Evolutionary conservation across 2,888 invertebrate genomes (phyloP).

Genomic region (Pachydiplax longipennis): DNA sequence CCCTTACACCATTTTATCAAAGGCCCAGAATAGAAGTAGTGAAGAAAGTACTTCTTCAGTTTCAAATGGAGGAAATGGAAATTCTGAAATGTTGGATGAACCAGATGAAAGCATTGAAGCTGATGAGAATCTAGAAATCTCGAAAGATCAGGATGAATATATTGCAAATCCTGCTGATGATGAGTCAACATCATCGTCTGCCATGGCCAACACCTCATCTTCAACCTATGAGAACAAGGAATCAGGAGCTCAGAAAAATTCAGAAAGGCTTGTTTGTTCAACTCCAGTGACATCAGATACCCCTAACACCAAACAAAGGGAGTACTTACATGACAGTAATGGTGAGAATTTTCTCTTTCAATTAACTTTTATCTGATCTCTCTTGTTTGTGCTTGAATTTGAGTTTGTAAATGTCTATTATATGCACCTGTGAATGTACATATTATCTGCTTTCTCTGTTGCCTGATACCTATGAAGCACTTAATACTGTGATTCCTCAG

Average conservation of each 20-base stretch:
- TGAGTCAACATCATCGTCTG: neutral
- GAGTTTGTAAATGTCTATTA: neutral
- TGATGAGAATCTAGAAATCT: neutral
- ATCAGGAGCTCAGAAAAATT: neutral
- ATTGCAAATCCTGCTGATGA: neutral
- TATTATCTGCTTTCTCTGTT: no score
- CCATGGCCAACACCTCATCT: neutral
- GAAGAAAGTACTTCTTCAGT: neutral
- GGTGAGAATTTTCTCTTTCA: neutral
- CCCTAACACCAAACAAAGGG: neutral
- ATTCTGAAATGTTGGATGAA: neutral
- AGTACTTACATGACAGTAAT: neutral
- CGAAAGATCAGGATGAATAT: neutral
- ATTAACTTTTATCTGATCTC: neutral
- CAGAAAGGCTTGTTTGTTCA: neutral
- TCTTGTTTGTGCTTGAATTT: neutral
- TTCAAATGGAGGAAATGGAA: neutral
- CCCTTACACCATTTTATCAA: neutral
- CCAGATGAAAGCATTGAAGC: constrained; percentile 28
- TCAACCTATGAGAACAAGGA: neutral
- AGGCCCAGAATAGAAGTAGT: neutral
- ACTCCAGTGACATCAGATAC: neutral
- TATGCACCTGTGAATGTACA: neutral
- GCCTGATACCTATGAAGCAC: no score
- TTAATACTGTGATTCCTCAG: no score